phyloP scores from a whole-genome alignment of 2,113 vertebrate species.

The Neoarius graeffei region DNA sequence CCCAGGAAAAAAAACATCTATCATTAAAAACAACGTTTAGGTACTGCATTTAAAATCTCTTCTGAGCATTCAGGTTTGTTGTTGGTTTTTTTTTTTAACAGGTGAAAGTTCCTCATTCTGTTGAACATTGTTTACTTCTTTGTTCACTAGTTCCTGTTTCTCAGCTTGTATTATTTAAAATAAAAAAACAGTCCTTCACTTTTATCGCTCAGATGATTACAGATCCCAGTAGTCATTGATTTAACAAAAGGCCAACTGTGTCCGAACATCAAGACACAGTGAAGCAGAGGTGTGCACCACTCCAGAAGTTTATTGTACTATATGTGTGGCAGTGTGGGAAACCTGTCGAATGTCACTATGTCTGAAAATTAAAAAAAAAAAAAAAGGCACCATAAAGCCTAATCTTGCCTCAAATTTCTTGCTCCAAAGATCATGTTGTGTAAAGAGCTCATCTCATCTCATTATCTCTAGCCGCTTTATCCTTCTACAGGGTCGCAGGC shows the following conservation, averaged over 20 bases:
- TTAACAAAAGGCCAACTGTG: background rate
- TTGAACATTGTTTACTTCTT: background rate
- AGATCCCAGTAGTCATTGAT: background rate
- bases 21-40: background rate
- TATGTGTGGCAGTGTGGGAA: background rate
- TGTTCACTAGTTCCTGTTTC: background rate
- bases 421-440: background rate
- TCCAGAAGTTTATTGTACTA: background rate
- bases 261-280: too few species aligned
- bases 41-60: background rate
- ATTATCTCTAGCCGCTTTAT: too few species aligned
- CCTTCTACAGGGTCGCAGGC: too few species aligned
- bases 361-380: background rate
- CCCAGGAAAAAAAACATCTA: background rate
- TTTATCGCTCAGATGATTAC: background rate
- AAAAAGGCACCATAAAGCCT: background rate
- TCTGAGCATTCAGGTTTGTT: background rate
- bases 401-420: background rate
- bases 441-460: too few species aligned
- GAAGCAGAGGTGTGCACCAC: background rate
- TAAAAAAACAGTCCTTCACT: background rate
- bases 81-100: background rate
- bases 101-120: background rate
- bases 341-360: background rate
- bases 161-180: background rate